These are phyloP conservation scores for Agriopis leucophaearia DNA, from an alignment of 2,888 invertebrate species.

Conservation along the genomic window DNA sequence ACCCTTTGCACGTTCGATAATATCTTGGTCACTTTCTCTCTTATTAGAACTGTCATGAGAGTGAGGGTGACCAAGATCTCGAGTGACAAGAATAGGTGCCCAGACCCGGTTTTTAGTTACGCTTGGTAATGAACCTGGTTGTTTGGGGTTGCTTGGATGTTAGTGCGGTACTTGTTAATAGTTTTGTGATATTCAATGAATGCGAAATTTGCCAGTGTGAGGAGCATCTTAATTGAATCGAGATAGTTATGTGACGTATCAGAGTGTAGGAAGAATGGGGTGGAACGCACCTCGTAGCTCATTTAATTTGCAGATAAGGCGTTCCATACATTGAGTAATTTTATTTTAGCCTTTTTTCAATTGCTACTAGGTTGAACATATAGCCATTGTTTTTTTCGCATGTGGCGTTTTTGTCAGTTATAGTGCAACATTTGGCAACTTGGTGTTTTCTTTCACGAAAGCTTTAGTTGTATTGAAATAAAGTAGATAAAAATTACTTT, in stretches of 20 bases:
- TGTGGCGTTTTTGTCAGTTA: no score
- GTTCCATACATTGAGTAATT: no score
- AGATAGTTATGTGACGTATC: background rate
- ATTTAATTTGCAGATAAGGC: no score
- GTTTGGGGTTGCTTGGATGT: constrained; percentile 69
- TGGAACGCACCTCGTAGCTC: background rate
- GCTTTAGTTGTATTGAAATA: no score
- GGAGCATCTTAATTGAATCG: constrained; percentile 26
- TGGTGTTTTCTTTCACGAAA: no score
- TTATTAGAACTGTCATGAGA: background rate
- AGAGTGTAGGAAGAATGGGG: background rate
- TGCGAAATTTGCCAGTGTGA: constrained; percentile 25
- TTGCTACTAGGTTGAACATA: no score
- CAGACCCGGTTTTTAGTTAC: constrained; percentile 69
- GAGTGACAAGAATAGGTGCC: constrained; percentile 46
- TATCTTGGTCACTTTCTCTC: background rate
- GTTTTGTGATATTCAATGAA: constrained; percentile 36
- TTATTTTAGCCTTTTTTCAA: no score
- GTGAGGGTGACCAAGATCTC: constrained; percentile 1
- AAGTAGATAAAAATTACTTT: no score
- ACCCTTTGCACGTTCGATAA: constrained; percentile 4
- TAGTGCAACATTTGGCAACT: no score
- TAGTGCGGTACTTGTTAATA: constrained; percentile 39
- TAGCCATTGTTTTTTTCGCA: no score
- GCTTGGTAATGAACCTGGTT: constrained; percentile 73